Evolutionary conservation across 1,140 invertebrate species (phyloP), one percentile per base, ranked within the genome.

Genomic region (Berghia stephanieae): DNA sequence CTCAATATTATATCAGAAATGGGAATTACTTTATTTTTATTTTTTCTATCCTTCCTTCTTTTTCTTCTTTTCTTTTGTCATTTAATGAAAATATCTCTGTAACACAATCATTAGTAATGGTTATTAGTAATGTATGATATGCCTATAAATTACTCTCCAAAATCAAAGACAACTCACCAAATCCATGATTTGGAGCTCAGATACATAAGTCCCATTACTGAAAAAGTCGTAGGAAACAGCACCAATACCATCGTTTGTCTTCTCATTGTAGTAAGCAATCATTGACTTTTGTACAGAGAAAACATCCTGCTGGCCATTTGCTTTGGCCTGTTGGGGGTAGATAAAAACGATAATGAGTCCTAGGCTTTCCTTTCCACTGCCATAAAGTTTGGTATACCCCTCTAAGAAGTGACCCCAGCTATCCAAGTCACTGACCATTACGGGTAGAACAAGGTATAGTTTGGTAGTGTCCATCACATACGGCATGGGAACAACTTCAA

Each of bases 381-480:
- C 73, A 38, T 75, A 42, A 18, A 75, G 13, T 24, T 92, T 89
- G n/a, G 92, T 91, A 87, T 95, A 96, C 76, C 92, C 89, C 57
- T 92, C 89, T 21, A 96, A 89, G 88, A 96, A 96, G 8, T 91
- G 89, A 21, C 92, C 82, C 10, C 91, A 91, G 13, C 91, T 86
- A 21, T 86, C 82, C 43, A 90, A 90, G 78, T 92, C 91, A 2
- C 86, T 82, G 27, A 90, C 89, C 79, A 91, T 89, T 0, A 95
- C 88, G 0, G 93, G 92, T 43, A 97, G 83, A 77, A 97, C 86
- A 72, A 97, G 90, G 81, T 93, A 93, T 1, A 98, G 92, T 80
- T 94, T 89, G 3, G 93, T 93, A 85, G 94, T 95, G 91, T 98
- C 96, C 0, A 95, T 98, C 2, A 97, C 95, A 88, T 96, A 97